Evolutionary conservation across 1,140 invertebrate species (phyloP).

Genomic region (Venturia canescens): DNA sequence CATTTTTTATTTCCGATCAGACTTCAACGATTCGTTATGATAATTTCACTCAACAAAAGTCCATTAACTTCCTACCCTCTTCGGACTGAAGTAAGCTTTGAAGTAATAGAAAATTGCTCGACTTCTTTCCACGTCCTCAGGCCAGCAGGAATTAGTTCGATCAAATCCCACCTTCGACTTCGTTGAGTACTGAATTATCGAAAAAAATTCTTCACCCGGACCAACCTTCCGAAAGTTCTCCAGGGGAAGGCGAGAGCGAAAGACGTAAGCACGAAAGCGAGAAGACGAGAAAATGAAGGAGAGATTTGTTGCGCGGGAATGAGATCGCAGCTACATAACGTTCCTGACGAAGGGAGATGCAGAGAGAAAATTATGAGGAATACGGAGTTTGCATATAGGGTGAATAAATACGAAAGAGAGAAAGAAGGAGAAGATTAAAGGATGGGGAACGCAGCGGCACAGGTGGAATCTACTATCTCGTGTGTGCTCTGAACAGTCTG

Average conservation of each 20-base stretch:
- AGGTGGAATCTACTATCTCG: slow-evolving; percentile 73
- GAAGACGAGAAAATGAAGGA: slow-evolving; percentile 23
- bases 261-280: background rate
- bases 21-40: no score
- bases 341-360: slow-evolving; percentile 22
- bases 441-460: slow-evolving; percentile 64
- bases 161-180: no score
- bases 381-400: slow-evolving; percentile 35
- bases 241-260: background rate
- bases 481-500: slow-evolving; percentile 4
- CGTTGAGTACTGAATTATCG: no score
- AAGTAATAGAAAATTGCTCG: no score
- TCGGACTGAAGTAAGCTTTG: no score
- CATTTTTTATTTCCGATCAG: no score
- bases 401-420: slow-evolving; percentile 32
- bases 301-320: slow-evolving; percentile 22
- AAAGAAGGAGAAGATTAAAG: slow-evolving; percentile 55
- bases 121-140: no score
- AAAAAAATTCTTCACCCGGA: no score
- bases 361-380: slow-evolving; percentile 36
- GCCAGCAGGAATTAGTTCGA: no score
- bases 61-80: no score
- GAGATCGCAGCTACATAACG: slow-evolving; percentile 15
- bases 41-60: no score
- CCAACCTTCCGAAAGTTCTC: no score